Percentiles rank a stretch among this genome's conserved stretches.
Conservation (phyloP, 1,140 invertebrate genomes). For the Cyrtorhinus lividipennis region DNA sequence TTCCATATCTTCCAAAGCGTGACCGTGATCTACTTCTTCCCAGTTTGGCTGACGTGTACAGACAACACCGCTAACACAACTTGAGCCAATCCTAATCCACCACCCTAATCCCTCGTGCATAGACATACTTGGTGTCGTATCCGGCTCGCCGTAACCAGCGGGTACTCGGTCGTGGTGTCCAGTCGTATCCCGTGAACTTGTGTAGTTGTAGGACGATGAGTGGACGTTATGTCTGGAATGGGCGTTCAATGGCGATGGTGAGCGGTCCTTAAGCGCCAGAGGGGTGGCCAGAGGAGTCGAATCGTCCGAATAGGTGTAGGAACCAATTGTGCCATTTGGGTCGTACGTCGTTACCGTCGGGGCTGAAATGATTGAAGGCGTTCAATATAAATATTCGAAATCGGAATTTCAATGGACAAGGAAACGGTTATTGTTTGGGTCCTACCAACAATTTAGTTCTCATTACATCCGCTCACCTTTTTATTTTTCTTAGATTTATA, state of each 20-base stretch:
- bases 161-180: neutral
- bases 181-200: neutral
- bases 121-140: neutral
- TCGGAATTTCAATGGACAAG: no score
- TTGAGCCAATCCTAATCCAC: no score
- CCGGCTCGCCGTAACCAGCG: neutral
- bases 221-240: neutral
- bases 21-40: no score
- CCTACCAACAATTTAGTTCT: no score
- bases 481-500: no score
- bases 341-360: slow-evolving; percentile 3
- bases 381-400: no score
- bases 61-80: no score
- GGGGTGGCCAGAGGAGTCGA: neutral
- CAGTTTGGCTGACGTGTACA: no score
- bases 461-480: no score
- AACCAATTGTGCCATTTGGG: neutral
- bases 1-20: no score
- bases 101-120: no score
- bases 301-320: slow-evolving; percentile 6
- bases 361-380: neutral
- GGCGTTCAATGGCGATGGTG: slow-evolving; percentile 15
- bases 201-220: neutral
- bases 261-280: slow-evolving; percentile 6
- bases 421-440: no score